Evolutionary conservation across 2,113 vertebrate genomes (phyloP), one percentile per base, ranked within the genome.

Genomic region (Phalacrocorax brasilianus): DNA sequence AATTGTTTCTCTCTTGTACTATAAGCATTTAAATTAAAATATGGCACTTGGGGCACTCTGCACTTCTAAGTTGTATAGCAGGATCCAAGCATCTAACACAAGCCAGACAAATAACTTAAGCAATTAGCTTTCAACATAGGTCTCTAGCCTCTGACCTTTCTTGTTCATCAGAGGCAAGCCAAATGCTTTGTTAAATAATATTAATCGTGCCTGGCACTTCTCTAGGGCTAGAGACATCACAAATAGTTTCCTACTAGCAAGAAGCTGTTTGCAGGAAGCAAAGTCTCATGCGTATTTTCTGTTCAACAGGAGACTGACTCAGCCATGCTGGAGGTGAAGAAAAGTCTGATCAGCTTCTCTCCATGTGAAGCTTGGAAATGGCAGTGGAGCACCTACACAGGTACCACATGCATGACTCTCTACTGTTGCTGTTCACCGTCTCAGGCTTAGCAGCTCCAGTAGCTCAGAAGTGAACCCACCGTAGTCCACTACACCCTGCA

Each of bases 1-100:
- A 87, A 82, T 91, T 93, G 94, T 59, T 96, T 88, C 77, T 95
- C 66, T 96, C 38, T 91, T 91, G 94, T 89, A 91, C n/a, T 89
- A 27, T 88, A 86, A 92, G 68, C 81, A 70, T 89, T 96, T 96
- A 86, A 89, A 93, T 93, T 83, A 77, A 83, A 88, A 59, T 93
- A 88, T 35, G 87, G 83, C 85, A 92, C 58, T 78, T 71, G n/a
- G 73, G 47, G 67, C 68, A 89, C 73, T 95, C 73, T 63, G 55
- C 68, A 28, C 78, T 92, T 91, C 61, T 93, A 61, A 67, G 61
- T 89, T 70, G 45, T 53, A 32, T 68, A 88, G 71, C 74, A 93
- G 82, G 74, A 85, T 89, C 82, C 82, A 94, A 81, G 85, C 78
- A 68, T 71, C 72, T 93, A 93, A 95, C 40, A 92, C 52, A 93